Evolutionary conservation across 2,888 invertebrate genomes (phyloP).

Genomic region (Lochmaea crataegi): DNA sequence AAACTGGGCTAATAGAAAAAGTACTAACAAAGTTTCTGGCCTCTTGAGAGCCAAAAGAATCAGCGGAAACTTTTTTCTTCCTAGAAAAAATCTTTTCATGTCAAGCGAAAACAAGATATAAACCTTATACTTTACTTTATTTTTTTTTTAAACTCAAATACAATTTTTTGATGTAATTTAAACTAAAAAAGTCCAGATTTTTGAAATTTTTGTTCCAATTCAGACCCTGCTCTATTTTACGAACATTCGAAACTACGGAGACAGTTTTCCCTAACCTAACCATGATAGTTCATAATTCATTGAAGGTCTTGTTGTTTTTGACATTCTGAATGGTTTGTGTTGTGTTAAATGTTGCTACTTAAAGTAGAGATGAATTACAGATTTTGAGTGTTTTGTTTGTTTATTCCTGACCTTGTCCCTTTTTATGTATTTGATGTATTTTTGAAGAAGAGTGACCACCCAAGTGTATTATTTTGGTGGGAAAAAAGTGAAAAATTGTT

Average conservation of each 20-base stretch:
- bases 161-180: no score
- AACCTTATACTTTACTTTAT: no score
- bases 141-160: no score
- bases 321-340: constrained; percentile 46
- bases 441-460: constrained; percentile 3
- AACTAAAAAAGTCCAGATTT: neutral
- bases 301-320: constrained; percentile 45
- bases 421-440: constrained; percentile 12
- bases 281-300: constrained; percentile 40
- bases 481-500: neutral
- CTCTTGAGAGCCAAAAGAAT: no score
- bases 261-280: constrained; percentile 11
- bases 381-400: constrained; percentile 22
- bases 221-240: neutral
- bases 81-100: no score
- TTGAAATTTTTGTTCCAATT: neutral
- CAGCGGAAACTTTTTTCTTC: no score
- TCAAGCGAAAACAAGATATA: neutral
- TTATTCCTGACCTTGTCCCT: constrained; percentile 19
- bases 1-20: no score
- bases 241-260: neutral
- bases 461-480: neutral
- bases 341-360: constrained; percentile 43
- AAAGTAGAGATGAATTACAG: constrained; percentile 24
- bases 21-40: no score